Evolutionary conservation across 2,113 vertebrate species (phyloP), one percentile per base, ranked within the genome.

Genomic region (Corvus cornix): DNA sequence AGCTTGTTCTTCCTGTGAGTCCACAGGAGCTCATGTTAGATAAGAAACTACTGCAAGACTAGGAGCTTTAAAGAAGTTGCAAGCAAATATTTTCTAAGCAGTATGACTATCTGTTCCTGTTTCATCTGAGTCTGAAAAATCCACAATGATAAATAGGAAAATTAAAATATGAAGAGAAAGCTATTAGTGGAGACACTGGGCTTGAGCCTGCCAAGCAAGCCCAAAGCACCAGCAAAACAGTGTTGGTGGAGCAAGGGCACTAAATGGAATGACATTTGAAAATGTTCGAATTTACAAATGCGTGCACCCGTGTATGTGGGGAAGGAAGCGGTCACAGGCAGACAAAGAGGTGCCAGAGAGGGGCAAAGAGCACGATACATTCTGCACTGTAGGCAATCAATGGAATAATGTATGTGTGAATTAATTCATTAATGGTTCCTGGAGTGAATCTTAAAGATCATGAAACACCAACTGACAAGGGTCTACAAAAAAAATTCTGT

Each of bases 351-450:
- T 82, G 55, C 51, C 84, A 56, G 75, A 90, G 59, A 84, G 56
- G 44, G 64, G 75, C 79, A 90, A 93, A 90, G 90, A 84, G 60
- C 68, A 46, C 1, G 35, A 27, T 70, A 33, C 37, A 7, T 89
- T 84, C 69, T 70, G 82, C 76, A 60, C 72, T 70, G 68, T 44
- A 62, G 79, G 72, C 76, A 90, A 89, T 84, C 87, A 84, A 55
- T 75, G 56, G 41, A 90, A 70, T 76, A 52, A 78, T 27, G 55
- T 63, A 84, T 64, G 94, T 56, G 55, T 68, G 80, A 90, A 90
- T 86, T 91, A 93, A 86, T 64, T 86, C 75, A 90, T 88, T 83
- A 67, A 63, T 69, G 75, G 56, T 87, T 70, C 78, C 88, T 82
- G 72, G 48, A 94, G 83, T 66, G 62, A 77, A 33, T 73, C 78